Evolutionary conservation across 2,888 invertebrate species (phyloP).

Genomic region (Nomada goodeniana): DNA sequence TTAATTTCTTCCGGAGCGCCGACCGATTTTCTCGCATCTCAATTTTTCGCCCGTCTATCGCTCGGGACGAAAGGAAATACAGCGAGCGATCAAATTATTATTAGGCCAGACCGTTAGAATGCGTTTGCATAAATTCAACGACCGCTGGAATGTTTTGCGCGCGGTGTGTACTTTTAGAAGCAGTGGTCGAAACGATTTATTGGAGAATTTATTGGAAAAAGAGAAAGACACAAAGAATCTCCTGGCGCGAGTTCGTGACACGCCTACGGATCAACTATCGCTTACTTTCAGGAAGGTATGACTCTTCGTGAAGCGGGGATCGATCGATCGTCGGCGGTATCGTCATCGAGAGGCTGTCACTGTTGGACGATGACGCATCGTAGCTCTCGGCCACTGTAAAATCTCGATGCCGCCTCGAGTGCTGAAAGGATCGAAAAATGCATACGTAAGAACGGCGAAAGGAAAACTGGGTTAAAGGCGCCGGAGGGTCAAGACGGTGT

Average conservation of each 20-base stretch:
- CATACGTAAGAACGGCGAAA: conserved; percentile 52
- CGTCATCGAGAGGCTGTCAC: conserved; percentile 52
- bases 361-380: conserved; percentile 50
- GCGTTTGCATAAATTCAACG: too few relatives aligned
- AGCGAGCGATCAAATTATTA: neutral
- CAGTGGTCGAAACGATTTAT: too few relatives aligned
- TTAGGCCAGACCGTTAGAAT: neutral
- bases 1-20: conserved; percentile 54
- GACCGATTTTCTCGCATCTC: conserved; percentile 40
- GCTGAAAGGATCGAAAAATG: conserved; percentile 75
- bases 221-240: too few relatives aligned
- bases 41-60: conserved; percentile 13
- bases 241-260: too few relatives aligned
- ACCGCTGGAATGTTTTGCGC: too few relatives aligned
- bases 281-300: conserved; percentile 59
- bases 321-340: conserved; percentile 54
- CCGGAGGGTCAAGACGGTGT: conserved; percentile 71
- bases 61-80: neutral
- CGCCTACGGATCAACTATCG: conserved; percentile 6
- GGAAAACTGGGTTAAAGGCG: conserved; percentile 52
- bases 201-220: too few relatives aligned
- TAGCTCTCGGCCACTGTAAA: conserved; percentile 61
- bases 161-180: too few relatives aligned
- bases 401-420: conserved; percentile 78
- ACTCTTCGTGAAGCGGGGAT: conserved; percentile 37